phyloP scores from a whole-genome alignment of 2,888 invertebrate genomes.

The Xylota sylvarum region DNA sequence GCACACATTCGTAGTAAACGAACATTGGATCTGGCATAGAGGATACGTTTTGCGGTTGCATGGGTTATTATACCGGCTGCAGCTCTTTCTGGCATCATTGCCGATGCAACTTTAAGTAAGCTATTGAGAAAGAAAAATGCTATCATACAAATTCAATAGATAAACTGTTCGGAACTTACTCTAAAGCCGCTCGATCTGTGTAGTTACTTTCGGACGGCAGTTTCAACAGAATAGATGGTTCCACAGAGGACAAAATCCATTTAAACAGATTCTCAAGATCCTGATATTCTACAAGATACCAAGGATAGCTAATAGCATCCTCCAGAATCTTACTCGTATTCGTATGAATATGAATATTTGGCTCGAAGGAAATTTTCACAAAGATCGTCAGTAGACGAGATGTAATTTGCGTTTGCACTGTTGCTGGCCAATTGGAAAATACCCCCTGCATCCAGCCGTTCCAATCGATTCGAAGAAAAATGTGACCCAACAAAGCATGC shows the following conservation, averaged over 20 bases:
- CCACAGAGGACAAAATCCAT: constrained; percentile 91
- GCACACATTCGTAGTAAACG: constrained; percentile 82
- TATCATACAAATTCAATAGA: constrained; percentile 29
- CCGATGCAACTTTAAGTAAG: constrained; percentile 81
- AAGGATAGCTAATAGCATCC: constrained; percentile 88
- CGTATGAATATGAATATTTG: constrained; percentile 88
- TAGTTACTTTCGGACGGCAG: constrained; percentile 85
- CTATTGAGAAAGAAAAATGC: constrained; percentile 72
- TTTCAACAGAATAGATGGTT: constrained; percentile 88
- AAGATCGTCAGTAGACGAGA: constrained; percentile 89
- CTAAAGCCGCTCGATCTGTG: constrained; percentile 87
- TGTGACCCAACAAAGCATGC: constrained; percentile 89
- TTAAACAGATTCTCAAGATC: constrained; percentile 89
- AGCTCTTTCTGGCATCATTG: constrained; percentile 80
- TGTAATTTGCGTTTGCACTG: constrained; percentile 86
- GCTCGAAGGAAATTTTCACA: constrained; percentile 90
- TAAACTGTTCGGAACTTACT: constrained; percentile 84
- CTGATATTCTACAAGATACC: constrained; percentile 88
- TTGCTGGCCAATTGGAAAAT: constrained; percentile 84
- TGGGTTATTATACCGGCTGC: constrained; percentile 77
- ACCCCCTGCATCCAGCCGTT: constrained; percentile 86
- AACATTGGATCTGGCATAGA: constrained; percentile 83
- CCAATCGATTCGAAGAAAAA: constrained; percentile 90
- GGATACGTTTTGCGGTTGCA: constrained; percentile 82
- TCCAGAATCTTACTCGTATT: constrained; percentile 85